These are phyloP conservation scores for Scytalopus superciliaris DNA, from an alignment of 2,113 vertebrate species.

Conservation along the genomic window DNA sequence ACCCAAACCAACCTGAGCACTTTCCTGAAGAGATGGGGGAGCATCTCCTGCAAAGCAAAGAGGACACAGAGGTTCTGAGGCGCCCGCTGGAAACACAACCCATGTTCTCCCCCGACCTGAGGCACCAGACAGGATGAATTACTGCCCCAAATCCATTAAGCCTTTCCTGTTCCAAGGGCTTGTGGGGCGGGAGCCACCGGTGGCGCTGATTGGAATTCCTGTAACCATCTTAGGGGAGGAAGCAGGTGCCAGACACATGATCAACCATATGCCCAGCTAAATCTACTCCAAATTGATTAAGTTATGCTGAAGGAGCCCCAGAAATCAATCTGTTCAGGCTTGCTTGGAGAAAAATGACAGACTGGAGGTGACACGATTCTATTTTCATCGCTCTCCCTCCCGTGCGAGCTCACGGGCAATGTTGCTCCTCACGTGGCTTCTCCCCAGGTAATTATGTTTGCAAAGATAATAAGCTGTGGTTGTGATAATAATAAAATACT, in stretches of 20 bases:
- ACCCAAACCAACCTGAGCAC: not conserved
- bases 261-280: slow-evolving; percentile 50
- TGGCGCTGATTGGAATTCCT: slow-evolving; percentile 48
- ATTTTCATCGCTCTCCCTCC: not conserved
- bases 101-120: not conserved
- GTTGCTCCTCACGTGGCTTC: not conserved
- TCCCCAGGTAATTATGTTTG: not conserved
- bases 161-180: not conserved
- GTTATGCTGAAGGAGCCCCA: slow-evolving; percentile 45
- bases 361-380: slow-evolving; percentile 44
- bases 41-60: not conserved
- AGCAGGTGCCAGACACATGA: slow-evolving; percentile 49
- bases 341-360: slow-evolving; percentile 24
- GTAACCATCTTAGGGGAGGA: slow-evolving; percentile 8
- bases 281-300: slow-evolving; percentile 57
- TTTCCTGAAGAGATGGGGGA: rapidly evolving
- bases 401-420: not conserved
- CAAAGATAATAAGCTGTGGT: not conserved
- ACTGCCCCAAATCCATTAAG: slow-evolving; percentile 1
- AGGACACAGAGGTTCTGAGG: not conserved
- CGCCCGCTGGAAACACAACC: not conserved
- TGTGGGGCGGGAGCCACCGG: not conserved
- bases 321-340: slow-evolving; percentile 66
- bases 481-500: not conserved
- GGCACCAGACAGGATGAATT: not conserved